phyloP scores from a whole-genome alignment of 2,797 vertebrate genomes.

The Brachyrhaphis roseni region DNA sequence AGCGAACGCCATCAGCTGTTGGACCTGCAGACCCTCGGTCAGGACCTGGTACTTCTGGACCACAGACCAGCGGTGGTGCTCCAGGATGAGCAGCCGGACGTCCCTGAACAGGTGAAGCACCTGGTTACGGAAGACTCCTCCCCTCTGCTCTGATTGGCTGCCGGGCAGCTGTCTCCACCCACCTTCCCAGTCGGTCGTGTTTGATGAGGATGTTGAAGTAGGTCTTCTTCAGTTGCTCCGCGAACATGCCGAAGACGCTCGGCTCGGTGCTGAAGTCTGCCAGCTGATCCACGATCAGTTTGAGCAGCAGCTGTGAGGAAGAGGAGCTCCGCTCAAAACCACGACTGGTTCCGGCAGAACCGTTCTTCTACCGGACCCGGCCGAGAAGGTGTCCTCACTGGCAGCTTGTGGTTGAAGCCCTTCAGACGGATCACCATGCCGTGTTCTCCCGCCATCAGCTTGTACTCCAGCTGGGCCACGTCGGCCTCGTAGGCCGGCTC shows the following conservation, averaged over 20 bases:
- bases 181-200: slow-evolving; percentile 94
- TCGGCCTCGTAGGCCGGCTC: slow-evolving; percentile 95
- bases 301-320: slow-evolving; percentile 86
- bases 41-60: slow-evolving; percentile 90
- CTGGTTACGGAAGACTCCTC: not conserved
- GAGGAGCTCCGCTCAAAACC: not conserved
- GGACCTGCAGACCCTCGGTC: slow-evolving; percentile 82
- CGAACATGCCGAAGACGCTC: slow-evolving; percentile 93
- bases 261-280: slow-evolving; percentile 86
- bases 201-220: slow-evolving; percentile 98
- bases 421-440: slow-evolving; percentile 92
- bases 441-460: slow-evolving; percentile 90
- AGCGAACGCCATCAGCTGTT: slow-evolving; percentile 87
- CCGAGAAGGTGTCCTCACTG: slow-evolving; percentile 80
- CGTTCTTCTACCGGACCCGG: not conserved
- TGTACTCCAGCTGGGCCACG: slow-evolving; percentile 93
- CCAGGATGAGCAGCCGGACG: slow-evolving; percentile 89
- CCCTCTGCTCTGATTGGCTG: not conserved
- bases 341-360: not conserved
- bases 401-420: slow-evolving; percentile 95
- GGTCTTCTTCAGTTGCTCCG: slow-evolving; percentile 94
- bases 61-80: slow-evolving; percentile 92
- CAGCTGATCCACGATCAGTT: slow-evolving; percentile 93
- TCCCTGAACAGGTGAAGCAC: slow-evolving; percentile 77
- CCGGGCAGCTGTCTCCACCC: slow-evolving; percentile 52